Evolutionary conservation across 2,888 invertebrate genomes (phyloP), one percentile per base, ranked within the genome.

Genomic region (Caenorhabditis sulstoni): DNA sequence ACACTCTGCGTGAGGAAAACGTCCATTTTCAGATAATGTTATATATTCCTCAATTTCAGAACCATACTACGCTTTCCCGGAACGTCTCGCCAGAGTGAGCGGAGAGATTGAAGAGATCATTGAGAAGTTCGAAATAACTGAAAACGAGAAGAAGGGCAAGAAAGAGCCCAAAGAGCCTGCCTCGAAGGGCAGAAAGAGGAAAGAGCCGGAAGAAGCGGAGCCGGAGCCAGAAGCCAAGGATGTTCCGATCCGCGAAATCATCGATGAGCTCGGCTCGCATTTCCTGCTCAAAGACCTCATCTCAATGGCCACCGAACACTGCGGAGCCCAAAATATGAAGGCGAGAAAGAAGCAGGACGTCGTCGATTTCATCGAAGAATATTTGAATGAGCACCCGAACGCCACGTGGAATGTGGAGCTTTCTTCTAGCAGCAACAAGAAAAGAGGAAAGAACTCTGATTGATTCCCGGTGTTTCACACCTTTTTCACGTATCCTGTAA

Each of bases 1-100:
- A 79, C 66, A 79, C 79, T 9, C 12, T 79, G 22, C 50, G 79
- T 79, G 18, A 8, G 67, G 23, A 11, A 49, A 35, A 18, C 39
- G 0, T 53, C 23, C 12, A 2, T 29, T 55, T 3, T 4, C 35
- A 37, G 37, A 11, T 5, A 37, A 41, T 29, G 29, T 7, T 18
- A 2, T 12, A 39, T 41, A 37, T 39, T 22, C 16, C 16, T 7
- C n/a, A 49, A n/a, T 53, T 77, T 18, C 57, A 73, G 79, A 58
- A 29, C 79, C 79, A 0, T 79, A 79, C 39, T 67, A 68, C n/a
- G 39, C 39, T 37, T 41, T 65, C 37, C 59, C 79, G 3, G 41
- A 68, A 1, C 57, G 68, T 20, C 41, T 74, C 18, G 45, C 58
- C 53, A n/a, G 79, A 47, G 79, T 74, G n/a, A 53, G 52, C 0